Evolutionary conservation across 2,113 vertebrate genomes (phyloP), one percentile per base, ranked within the genome.

Genomic region (Neogobius melanostomus): DNA sequence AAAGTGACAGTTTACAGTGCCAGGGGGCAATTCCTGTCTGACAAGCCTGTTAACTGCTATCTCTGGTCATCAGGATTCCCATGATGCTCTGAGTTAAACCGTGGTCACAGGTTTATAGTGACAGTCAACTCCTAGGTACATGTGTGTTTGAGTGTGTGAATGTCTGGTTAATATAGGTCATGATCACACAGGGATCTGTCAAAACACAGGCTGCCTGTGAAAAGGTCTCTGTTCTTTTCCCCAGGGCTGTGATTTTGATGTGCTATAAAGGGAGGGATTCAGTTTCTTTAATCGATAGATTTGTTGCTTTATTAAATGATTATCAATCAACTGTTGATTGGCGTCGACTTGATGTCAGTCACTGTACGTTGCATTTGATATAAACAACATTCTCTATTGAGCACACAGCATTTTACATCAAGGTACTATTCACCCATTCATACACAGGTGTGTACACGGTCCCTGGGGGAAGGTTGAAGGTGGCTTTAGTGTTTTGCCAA

Each of bases 41-140:
- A 61, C 45, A 45, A 60, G 71, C 73, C 70, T 59, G 50, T 36
- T 77, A 70, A 70, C 82, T 64, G 50, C 64, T 62, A 84, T 80
- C 28, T 36, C 28, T 36, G 28, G 28, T 82, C 66, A 67, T 42
- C n/a, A 45, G 59, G 44, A 42, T 81, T 68, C 65, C 61, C 63
- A 46, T 66, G 63, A 21, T 72, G 66, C 71, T 54, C 42, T 42
- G 66, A 75, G 61, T 89, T 69, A 75, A 64, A 59, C 72, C 63
- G 57, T 15, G 72, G 81, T 74, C 77, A 79, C 68, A 8, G 59
- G 63, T 45, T 66, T 72, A 43, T n/a, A 42, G 44, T 65, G 76
- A 72, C 17, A 42, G 52, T 70, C 16, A 21, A 54, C 52, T 72
- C 45, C 67, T 7, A 43, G 42, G 66, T 60, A 57, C 46, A 52